Evolutionary conservation across 53 echinoderm and acorn worm genomes (phyloP).

Genomic region (Actinopyga echinites): DNA sequence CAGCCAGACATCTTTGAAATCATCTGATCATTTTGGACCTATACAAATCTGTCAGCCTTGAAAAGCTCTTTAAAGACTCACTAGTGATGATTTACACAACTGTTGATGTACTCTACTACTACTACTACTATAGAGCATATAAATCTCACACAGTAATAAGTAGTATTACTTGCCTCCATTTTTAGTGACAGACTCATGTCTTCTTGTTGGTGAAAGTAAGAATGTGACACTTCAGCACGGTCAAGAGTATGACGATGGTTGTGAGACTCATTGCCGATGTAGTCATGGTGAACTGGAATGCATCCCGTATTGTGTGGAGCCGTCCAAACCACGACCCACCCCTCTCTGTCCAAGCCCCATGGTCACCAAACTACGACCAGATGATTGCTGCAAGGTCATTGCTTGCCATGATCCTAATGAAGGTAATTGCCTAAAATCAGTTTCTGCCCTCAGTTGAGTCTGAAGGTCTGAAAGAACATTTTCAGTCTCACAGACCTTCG

Average conservation of each 20-base stretch:
- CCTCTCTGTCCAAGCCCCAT: constrained; percentile 88
- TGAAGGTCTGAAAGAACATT: too few relatives aligned
- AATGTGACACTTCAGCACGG: constrained; percentile 83
- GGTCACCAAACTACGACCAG: constrained; percentile 73
- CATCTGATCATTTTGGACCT: too few relatives aligned
- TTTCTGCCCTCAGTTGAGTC: too few relatives aligned
- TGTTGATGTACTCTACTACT: too few relatives aligned
- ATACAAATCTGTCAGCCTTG: too few relatives aligned
- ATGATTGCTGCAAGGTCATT: constrained; percentile 90
- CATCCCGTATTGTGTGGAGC: constrained; percentile 85
- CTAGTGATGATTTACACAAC: too few relatives aligned
- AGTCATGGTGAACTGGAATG: constrained; percentile 74
- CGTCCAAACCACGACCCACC: constrained; percentile 67
- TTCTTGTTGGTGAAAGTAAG: constrained; percentile 3
- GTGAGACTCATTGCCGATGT: constrained; percentile 81
- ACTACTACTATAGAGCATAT: too few relatives aligned
- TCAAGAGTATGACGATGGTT: constrained; percentile 84
- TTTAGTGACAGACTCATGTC: not conserved
- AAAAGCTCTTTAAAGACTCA: too few relatives aligned
- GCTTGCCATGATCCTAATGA: constrained; percentile 89
- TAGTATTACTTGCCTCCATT: not conserved
- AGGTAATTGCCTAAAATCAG: constrained; percentile 49
- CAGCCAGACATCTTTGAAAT: too few relatives aligned
- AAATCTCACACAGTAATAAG: too few relatives aligned
- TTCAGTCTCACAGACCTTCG: too few relatives aligned